Conservation (phyloP, 2,888 invertebrate species). For the Cynaeus angustus region DNA sequence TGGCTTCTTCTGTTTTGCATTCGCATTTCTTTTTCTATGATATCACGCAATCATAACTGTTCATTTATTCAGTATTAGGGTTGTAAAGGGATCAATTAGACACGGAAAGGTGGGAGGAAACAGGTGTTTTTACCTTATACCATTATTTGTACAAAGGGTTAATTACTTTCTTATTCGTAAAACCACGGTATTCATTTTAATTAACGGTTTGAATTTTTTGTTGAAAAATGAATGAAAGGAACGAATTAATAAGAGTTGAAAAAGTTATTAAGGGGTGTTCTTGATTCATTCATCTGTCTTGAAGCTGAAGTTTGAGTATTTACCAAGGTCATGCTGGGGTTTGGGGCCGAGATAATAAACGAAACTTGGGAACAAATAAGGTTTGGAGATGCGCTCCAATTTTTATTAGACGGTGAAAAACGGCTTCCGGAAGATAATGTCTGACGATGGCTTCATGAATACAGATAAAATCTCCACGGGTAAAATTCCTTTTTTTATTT, state of each 20-base stretch:
- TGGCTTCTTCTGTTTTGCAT: conserved; percentile 8
- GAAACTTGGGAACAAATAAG: conserved; percentile 17
- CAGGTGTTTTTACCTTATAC: conserved; percentile 25
- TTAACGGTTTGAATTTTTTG: conserved; percentile 17
- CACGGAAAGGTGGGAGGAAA: conserved; percentile 35
- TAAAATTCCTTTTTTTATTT: conserved; percentile 17
- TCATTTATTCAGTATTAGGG: conserved; percentile 23
- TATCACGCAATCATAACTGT: conserved; percentile 33
- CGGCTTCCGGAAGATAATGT: conserved; percentile 14
- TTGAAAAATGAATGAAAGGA: conserved; percentile 9
- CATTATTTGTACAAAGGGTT: conserved; percentile 26
- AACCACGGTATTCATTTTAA: conserved; percentile 19
- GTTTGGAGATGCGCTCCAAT: conserved; percentile 9
- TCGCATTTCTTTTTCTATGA: not conserved
- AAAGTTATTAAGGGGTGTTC: conserved; percentile 9
- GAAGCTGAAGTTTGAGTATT: conserved; percentile 18
- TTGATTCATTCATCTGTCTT: not conserved
- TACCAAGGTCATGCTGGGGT: conserved; percentile 22
- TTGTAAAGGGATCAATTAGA: conserved; percentile 17
- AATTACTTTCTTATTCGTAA: conserved; percentile 27
- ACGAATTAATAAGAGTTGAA: not conserved
- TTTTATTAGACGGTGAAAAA: conserved; percentile 23
- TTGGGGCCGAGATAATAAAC: not conserved
- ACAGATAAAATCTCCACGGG: conserved; percentile 19
- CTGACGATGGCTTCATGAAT: conserved; percentile 28